Percentiles rank a stretch among this genome's conserved stretches.
Evolutionary conservation across 2,113 vertebrate genomes (phyloP).

Genomic region (Dolichotis patagonum): DNA sequence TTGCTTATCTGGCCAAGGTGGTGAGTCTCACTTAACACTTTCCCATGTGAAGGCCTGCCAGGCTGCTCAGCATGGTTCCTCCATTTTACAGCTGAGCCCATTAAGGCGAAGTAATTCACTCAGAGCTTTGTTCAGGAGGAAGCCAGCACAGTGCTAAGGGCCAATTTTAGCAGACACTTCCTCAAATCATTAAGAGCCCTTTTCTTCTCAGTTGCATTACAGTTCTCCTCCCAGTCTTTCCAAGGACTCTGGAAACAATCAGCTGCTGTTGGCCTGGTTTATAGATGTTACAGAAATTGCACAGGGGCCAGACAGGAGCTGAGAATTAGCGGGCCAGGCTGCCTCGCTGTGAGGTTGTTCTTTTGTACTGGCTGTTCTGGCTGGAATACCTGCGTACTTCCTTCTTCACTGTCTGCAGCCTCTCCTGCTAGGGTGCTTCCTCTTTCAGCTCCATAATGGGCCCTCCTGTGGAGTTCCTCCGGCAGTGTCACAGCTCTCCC

Average conservation of each 20-base stretch:
- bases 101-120: slow-evolving; percentile 8
- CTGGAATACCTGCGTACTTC: background rate
- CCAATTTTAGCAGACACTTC: background rate
- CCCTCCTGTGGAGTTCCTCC: background rate
- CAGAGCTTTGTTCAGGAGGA: background rate
- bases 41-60: background rate
- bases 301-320: slow-evolving; percentile 44
- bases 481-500: background rate
- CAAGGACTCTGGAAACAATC: slow-evolving; percentile 14
- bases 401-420: background rate
- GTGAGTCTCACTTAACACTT: background rate
- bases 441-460: background rate
- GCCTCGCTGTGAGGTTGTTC: background rate
- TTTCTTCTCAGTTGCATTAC: background rate
- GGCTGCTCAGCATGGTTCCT: background rate
- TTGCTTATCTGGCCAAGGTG: background rate
- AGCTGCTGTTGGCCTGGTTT: background rate
- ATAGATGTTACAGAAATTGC: background rate
- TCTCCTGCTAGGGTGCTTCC: background rate
- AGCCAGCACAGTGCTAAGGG: background rate
- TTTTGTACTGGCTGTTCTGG: background rate
- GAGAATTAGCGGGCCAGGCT: background rate
- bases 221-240: background rate
- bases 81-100: background rate
- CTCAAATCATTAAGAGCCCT: background rate